A percentile compares a stretch with the other conserved stretches of the same genome.
Evolutionary conservation across 1,140 invertebrate genomes (phyloP).

Genomic region (Apis florea): DNA sequence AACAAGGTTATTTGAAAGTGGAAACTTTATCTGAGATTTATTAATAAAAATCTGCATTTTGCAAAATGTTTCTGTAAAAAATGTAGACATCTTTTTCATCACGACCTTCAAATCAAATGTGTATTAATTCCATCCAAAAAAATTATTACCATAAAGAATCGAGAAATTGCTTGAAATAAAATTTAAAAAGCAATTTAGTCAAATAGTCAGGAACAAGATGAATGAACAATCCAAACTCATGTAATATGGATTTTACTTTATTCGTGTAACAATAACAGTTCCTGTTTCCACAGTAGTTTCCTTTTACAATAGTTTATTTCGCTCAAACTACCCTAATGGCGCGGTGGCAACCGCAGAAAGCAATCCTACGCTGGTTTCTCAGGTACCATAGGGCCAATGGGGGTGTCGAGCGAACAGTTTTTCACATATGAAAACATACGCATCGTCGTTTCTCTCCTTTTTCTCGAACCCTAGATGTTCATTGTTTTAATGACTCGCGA

Average conservation of each 20-base stretch:
- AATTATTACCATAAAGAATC: too few species aligned
- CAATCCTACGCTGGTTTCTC: constrained; percentile 12
- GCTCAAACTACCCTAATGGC: background rate
- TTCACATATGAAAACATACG: background rate
- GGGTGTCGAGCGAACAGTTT: background rate
- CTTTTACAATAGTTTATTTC: constrained; percentile 21
- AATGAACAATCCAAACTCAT: background rate
- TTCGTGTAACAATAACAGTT: constrained; percentile 66
- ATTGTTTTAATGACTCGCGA: background rate
- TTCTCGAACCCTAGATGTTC: background rate
- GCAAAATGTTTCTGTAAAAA: background rate
- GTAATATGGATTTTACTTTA: constrained; percentile 59
- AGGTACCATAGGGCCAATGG: constrained; percentile 5
- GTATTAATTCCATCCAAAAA: too few species aligned
- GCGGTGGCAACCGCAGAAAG: constrained; percentile 9
- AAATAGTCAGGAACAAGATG: background rate
- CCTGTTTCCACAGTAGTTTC: constrained; percentile 47
- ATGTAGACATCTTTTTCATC: too few species aligned
- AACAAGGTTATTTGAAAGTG: too few species aligned
- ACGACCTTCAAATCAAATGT: too few species aligned
- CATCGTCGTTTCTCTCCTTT: background rate
- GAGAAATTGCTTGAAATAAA: too few species aligned
- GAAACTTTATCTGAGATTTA: too few species aligned
- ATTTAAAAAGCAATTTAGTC: background rate
- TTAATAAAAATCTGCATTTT: background rate